Conservation (phyloP, 2,113 vertebrate species). For the Nibea albiflora region DNA sequence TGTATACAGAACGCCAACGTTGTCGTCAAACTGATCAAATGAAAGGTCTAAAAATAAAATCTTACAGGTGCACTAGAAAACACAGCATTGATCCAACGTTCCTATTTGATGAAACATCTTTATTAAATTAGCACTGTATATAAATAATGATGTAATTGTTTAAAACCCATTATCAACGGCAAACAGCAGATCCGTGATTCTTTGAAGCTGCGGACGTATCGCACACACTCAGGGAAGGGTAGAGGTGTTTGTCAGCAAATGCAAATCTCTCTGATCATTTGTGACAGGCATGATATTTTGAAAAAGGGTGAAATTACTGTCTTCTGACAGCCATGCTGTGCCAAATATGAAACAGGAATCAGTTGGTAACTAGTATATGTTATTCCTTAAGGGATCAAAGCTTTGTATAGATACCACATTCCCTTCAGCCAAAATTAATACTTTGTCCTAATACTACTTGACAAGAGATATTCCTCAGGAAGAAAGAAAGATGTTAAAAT, state of each 20-base stretch:
- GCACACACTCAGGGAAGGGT: conserved; percentile 41
- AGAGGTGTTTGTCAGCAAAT: conserved; percentile 60
- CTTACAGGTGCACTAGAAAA: background rate
- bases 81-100: background rate
- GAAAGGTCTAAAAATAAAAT: background rate
- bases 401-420: conserved; percentile 45
- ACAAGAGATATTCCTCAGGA: conserved; percentile 65
- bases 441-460: conserved; percentile 66
- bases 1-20: background rate
- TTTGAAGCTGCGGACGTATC: conserved; percentile 44
- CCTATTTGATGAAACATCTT: conserved; percentile 17
- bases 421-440: conserved; percentile 58
- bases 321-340: conserved; percentile 63
- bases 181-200: conserved; percentile 13
- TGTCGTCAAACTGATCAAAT: background rate
- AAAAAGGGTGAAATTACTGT: conserved; percentile 65
- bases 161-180: conserved; percentile 20
- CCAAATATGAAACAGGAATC: conserved; percentile 53
- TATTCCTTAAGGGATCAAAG: conserved; percentile 58
- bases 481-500: conserved; percentile 57
- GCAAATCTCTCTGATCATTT: conserved; percentile 64
- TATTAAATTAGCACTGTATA: background rate
- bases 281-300: conserved; percentile 71
- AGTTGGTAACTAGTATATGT: conserved; percentile 34
- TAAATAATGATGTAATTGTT: conserved; percentile 44